phyloP scores from a whole-genome alignment of 2,113 vertebrate genomes.

The Nycticorax nycticorax region DNA sequence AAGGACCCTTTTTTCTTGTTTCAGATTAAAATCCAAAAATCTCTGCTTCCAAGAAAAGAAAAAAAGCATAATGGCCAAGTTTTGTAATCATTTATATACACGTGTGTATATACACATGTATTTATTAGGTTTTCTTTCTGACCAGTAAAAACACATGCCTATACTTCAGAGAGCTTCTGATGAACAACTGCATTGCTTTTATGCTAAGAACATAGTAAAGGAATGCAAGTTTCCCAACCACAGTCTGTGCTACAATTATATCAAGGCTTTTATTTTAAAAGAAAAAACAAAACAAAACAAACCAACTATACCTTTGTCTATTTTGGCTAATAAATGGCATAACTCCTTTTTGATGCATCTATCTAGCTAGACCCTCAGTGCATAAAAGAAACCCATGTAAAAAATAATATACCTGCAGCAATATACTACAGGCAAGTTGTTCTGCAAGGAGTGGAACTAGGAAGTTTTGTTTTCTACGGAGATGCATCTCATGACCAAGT shows the following conservation, averaged over 20 bases:
- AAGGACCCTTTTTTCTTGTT: background rate
- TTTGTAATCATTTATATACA: background rate
- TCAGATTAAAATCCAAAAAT: background rate
- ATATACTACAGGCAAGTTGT: background rate
- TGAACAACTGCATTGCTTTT: background rate
- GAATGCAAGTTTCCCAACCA: background rate
- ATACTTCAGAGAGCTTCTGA: background rate
- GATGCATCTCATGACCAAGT: background rate
- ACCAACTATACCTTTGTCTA: background rate
- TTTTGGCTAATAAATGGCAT: background rate
- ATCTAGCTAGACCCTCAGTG: background rate
- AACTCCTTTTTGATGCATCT: background rate
- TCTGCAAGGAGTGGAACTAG: background rate
- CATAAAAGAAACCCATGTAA: background rate
- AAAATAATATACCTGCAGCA: background rate
- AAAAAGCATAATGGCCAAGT: accelerated
- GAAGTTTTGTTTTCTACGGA: background rate
- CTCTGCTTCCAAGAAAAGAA: background rate
- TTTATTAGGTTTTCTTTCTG: background rate
- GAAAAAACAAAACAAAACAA: background rate
- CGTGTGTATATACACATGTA: background rate
- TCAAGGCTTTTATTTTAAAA: background rate
- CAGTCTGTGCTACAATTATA: background rate
- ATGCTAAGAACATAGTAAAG: background rate
- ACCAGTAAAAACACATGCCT: background rate